Conservation (phyloP, 2,888 invertebrate genomes). For the Mesodorylaimus sp. region DNA sequence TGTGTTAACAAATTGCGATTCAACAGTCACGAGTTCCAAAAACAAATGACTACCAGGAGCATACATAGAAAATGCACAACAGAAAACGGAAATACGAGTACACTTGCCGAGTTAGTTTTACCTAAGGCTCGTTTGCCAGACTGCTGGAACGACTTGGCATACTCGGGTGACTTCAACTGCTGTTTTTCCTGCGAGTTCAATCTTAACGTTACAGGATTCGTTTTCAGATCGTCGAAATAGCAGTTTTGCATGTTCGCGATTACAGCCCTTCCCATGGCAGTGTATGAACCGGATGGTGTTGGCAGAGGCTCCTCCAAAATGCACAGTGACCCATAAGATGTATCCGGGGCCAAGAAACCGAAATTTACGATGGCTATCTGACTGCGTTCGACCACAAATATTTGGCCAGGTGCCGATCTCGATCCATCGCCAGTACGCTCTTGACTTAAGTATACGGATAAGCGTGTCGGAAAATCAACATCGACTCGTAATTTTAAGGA, state of each 20-base stretch:
- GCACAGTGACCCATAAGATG: not conserved
- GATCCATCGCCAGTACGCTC: too few species aligned
- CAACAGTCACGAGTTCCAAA: too few species aligned
- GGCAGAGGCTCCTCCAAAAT: not conserved
- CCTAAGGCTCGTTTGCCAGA: too few species aligned
- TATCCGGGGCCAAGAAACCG: not conserved
- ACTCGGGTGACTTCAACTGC: too few species aligned
- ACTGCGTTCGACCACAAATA: not conserved
- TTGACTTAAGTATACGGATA: not conserved
- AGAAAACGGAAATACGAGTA: too few species aligned
- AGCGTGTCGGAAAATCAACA: not conserved
- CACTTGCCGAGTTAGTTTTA: too few species aligned
- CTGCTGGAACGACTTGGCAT: too few species aligned
- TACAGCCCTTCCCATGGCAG: not conserved
- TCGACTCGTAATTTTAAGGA: not conserved
- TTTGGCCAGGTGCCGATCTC: not conserved
- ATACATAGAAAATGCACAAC: too few species aligned
- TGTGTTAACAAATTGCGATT: too few species aligned
- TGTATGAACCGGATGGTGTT: not conserved
- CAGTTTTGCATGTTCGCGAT: not conserved
- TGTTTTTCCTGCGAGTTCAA: too few species aligned
- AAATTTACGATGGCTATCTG: not conserved
- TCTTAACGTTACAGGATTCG: too few species aligned
- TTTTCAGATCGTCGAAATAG: not conserved
- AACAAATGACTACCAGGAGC: too few species aligned